phyloP scores from a whole-genome alignment of 1,140 invertebrate species.

The Lasaia peninsularis region DNA sequence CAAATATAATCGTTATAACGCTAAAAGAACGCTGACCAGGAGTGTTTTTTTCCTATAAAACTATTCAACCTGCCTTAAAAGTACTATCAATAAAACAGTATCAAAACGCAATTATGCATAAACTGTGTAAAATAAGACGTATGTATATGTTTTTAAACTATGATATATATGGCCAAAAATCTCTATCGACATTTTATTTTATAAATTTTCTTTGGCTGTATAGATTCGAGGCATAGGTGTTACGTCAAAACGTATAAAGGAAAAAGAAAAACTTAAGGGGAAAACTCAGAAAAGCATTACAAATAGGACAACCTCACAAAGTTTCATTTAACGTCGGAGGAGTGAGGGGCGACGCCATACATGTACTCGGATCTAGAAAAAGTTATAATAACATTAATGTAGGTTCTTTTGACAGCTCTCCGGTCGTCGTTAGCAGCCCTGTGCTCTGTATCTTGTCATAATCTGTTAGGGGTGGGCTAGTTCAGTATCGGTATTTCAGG shows the following conservation, averaged over 20 bases:
- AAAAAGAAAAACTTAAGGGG: constrained; percentile 16
- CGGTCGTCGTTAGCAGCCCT: constrained; percentile 69
- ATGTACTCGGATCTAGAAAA: constrained; percentile 50
- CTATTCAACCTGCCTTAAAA: no score
- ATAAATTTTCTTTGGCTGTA: constrained; percentile 4
- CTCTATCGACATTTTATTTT: neutral
- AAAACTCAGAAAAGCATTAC: constrained; percentile 21
- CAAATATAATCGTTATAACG: no score
- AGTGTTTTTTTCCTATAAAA: no score
- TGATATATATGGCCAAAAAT: no score
- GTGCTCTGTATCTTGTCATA: constrained; percentile 73
- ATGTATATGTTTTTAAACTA: no score
- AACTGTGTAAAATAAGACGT: no score
- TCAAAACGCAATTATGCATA: no score
- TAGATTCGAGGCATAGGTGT: constrained; percentile 8
- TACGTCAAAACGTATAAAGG: constrained; percentile 12
- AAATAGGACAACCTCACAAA: constrained; percentile 21
- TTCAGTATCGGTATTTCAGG: constrained; percentile 19
- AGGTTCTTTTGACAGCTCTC: constrained; percentile 72
- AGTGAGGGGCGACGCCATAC: constrained; percentile 21
- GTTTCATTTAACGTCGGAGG: constrained; percentile 20
- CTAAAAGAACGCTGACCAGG: no score
- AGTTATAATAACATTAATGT: constrained; percentile 76
- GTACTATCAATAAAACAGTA: no score
- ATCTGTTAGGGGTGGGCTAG: constrained; percentile 51